Percentiles rank a stretch among this genome's conserved stretches.
phyloP scores from a whole-genome alignment of 2,797 vertebrate genomes.

The Apodemus agrarius region DNA sequence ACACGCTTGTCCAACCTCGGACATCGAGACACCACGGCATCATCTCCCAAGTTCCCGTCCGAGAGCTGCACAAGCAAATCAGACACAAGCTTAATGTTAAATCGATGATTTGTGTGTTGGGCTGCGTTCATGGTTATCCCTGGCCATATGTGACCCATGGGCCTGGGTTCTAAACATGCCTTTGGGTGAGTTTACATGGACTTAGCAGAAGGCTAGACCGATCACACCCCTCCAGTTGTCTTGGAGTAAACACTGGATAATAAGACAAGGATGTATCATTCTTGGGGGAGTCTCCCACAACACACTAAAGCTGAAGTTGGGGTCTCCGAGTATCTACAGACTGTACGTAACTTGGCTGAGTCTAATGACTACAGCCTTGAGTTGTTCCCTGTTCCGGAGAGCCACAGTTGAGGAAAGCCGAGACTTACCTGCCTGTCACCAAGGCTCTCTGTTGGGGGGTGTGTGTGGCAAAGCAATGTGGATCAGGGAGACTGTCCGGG shows the following conservation, averaged over 20 bases:
- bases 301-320: background rate
- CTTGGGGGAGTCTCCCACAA: background rate
- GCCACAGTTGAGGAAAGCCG: background rate
- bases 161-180: background rate
- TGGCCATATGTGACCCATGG: background rate
- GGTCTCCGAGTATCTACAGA: background rate
- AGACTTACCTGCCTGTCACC: background rate
- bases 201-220: background rate
- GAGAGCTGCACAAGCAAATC: background rate
- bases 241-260: background rate
- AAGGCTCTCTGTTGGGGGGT: background rate
- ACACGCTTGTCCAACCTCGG: background rate
- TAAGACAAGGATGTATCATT: background rate
- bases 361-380: background rate
- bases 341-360: background rate
- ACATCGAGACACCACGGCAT: background rate
- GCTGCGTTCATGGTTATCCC: background rate
- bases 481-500: background rate
- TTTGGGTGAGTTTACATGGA: background rate
- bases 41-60: too few species aligned
- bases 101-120: background rate
- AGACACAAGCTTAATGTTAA: background rate
- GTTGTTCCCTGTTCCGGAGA: background rate
- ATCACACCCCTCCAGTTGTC: background rate
- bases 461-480: background rate